phyloP scores from a whole-genome alignment of 2,113 vertebrate species.

The Myrmophylax atrothorax region DNA sequence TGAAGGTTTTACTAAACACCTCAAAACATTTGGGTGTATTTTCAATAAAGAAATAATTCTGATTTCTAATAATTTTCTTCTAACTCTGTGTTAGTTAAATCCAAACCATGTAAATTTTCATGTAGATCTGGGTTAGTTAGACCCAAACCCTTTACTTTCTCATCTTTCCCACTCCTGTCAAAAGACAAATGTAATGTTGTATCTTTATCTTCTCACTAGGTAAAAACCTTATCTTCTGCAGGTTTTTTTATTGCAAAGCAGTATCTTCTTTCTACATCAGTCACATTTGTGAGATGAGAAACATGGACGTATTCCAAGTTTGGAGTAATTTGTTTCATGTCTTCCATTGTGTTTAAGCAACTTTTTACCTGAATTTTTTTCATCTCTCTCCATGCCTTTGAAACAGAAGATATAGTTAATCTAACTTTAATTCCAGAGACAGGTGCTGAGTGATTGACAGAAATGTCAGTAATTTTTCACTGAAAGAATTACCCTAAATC shows the following conservation, averaged over 20 bases:
- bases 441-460: not conserved
- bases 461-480: not conserved
- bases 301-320: not conserved
- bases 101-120: not conserved
- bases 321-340: not conserved
- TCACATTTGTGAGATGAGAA: not conserved
- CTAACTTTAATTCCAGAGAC: not conserved
- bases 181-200: not conserved
- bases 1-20: not conserved
- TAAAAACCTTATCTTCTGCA: not conserved
- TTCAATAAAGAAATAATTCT: not conserved
- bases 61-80: not conserved
- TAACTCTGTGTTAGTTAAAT: not conserved
- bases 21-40: not conserved
- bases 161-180: not conserved
- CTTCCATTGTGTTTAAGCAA: not conserved
- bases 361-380: not conserved
- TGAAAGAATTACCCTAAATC: not conserved
- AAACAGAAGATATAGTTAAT: not conserved
- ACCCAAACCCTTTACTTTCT: not conserved
- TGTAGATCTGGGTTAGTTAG: not conserved
- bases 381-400: not conserved
- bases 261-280: not conserved
- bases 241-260: not conserved
- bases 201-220: not conserved